These are phyloP conservation scores for Coelinius sp. DNA, from an alignment of 2,888 invertebrate species.

Conservation along the genomic window DNA sequence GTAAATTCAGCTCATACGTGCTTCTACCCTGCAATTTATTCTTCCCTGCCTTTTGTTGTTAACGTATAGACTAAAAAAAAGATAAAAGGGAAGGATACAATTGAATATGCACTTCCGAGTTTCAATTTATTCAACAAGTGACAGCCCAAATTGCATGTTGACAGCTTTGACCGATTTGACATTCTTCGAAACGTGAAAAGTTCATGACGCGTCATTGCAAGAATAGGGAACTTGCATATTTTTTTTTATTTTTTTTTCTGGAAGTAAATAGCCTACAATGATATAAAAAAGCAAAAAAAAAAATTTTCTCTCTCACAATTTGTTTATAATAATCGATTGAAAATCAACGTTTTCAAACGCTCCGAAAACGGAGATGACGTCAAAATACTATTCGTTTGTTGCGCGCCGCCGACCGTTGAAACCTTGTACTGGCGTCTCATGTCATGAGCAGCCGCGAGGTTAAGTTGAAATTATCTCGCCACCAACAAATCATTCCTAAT, in stretches of 20 bases:
- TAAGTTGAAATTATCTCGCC: neutral
- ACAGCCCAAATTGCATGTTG: too few species aligned
- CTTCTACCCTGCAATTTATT: too few species aligned
- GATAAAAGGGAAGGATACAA: too few species aligned
- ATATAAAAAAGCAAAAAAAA: neutral
- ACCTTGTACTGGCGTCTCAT: neutral
- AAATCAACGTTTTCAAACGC: neutral
- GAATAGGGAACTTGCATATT: neutral
- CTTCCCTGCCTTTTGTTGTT: too few species aligned
- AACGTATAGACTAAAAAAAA: too few species aligned
- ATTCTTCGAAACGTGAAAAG: too few species aligned
- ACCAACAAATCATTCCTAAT: neutral
- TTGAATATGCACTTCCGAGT: too few species aligned
- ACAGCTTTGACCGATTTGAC: too few species aligned
- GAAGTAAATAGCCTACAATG: neutral
- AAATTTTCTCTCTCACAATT: neutral
- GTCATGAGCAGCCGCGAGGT: neutral
- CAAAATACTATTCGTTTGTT: neutral
- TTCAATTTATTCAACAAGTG: too few species aligned
- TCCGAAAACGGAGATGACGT: neutral
- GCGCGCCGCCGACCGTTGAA: neutral
- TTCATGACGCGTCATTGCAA: too few species aligned
- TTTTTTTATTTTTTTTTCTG: neutral
- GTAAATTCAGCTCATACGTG: too few species aligned
- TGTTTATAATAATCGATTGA: neutral